Base-by-base conservation (phyloP, 1,140 invertebrate genomes). In the Berghia stephanieae region DNA sequence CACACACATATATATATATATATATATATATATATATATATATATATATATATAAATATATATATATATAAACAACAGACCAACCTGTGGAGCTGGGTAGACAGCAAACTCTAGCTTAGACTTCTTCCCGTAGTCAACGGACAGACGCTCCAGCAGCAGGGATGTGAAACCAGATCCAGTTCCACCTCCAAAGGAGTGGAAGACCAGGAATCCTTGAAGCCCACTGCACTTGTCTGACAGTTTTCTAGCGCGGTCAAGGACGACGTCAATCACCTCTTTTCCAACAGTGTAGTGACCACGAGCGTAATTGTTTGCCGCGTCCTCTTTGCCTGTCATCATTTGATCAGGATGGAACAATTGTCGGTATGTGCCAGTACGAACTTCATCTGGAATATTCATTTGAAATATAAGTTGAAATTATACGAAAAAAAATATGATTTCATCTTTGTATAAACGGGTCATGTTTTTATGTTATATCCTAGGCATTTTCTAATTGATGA, bases 271-370 rank as follows among this genome's bases (percentile, higher is more conserved):
- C 13, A 90, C 79, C 66, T 91, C 87, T 55, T 88, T 86, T 21
- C 88, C 88, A 36, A 88, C 81, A 0, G 87, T 88, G 81, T 88
- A 89, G 69, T 88, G 88, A 46, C 86, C 86, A 40, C 86, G 75
- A 38, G 88, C 89, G 73, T 89, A 89, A 75, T 89, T 89, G 79
- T 89, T 89, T 40, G 94, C 93, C 0, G 94, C 93, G 86, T 94
- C 94, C 82, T 94, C 94, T 81, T 94, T 94, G 31, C 93, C 93
- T 82, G 94, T 94, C 88, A 95, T 94, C 73, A 94, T 82, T 89
- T 95, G 94, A 88, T 95, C 94, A 75, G 94, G 94, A 87, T 95
- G 75, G 94, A n/a, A n/a, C n/a, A n/a, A n/a, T n/a, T n/a, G n/a
- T n/a, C n/a, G n/a, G n/a, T n/a, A n/a, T n/a, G 92, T 95, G 95